phyloP scores from a whole-genome alignment of 2,888 invertebrate species.

The Tetheella fluctuosa region DNA sequence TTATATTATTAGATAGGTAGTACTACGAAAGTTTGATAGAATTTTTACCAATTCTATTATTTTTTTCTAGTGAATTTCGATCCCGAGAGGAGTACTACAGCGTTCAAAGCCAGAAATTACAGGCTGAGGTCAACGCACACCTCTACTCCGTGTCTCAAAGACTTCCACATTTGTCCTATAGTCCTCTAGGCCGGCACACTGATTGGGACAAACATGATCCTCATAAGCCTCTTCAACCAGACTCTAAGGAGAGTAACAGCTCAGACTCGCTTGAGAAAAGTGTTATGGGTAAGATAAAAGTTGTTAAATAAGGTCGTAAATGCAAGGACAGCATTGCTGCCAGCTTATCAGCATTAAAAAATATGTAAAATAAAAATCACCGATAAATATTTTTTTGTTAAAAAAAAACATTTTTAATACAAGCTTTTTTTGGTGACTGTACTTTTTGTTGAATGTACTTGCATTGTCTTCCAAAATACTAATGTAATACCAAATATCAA shows the following conservation, averaged over 20 bases:
- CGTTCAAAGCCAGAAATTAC: constrained; percentile 78
- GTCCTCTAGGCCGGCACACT: constrained; percentile 75
- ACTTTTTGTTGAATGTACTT: too few relatives aligned
- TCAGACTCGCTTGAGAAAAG: constrained; percentile 81
- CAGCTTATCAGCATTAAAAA: too few relatives aligned
- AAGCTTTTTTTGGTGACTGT: too few relatives aligned
- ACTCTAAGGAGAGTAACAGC: constrained; percentile 80
- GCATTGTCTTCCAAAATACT: too few relatives aligned
- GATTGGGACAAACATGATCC: constrained; percentile 81
- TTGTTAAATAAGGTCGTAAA: not conserved
- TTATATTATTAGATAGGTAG: too few relatives aligned
- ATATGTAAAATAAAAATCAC: too few relatives aligned
- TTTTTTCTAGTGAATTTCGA: constrained; percentile 71
- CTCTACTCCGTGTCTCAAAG: constrained; percentile 86
- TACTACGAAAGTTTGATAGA: too few relatives aligned
- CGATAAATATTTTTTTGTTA: too few relatives aligned
- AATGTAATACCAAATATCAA: too few relatives aligned
- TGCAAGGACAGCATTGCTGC: too few relatives aligned
- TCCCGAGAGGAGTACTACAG: constrained; percentile 81
- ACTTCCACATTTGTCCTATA: constrained; percentile 80
- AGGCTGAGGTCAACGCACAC: constrained; percentile 80
- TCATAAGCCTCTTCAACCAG: constrained; percentile 75
- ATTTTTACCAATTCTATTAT: constrained; percentile 8
- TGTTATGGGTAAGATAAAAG: constrained; percentile 71
- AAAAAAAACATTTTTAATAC: too few relatives aligned